phyloP scores from a whole-genome alignment of 2,888 invertebrate species.

The Chrysolina americana region DNA sequence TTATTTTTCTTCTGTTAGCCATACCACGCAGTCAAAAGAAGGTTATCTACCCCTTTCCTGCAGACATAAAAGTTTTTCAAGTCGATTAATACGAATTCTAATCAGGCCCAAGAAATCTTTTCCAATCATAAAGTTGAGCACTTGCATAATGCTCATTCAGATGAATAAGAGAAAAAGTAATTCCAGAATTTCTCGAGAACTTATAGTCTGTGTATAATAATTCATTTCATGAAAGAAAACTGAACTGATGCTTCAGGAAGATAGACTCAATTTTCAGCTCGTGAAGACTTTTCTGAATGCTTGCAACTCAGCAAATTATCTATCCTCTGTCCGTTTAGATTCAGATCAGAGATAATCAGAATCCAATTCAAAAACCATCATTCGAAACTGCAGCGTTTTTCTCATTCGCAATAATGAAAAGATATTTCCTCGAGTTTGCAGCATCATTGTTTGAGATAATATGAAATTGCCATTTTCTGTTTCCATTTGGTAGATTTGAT shows the following conservation, averaged over 20 bases:
- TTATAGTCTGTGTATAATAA: neutral
- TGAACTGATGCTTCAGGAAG: neutral
- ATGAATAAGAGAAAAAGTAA: neutral
- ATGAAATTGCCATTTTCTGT: neutral
- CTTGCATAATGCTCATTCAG: neutral
- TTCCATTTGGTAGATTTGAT: neutral
- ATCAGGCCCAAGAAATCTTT: too few species aligned
- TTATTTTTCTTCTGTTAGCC: too few species aligned
- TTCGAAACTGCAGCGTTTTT: too few species aligned
- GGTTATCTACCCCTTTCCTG: too few species aligned
- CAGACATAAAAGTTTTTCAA: too few species aligned
- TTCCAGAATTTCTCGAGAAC: neutral
- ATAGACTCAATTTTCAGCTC: neutral
- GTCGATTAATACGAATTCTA: too few species aligned
- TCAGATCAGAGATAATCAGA: neutral
- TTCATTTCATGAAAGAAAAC: neutral
- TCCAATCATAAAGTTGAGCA: too few species aligned
- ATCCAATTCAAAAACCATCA: too few species aligned
- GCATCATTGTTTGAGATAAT: neutral
- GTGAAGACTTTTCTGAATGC: neutral
- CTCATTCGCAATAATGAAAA: too few species aligned
- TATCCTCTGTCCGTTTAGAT: neutral
- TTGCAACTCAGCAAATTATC: neutral
- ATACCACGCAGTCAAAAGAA: too few species aligned
- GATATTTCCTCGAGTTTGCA: too few species aligned